Conservation (phyloP, 2,113 vertebrate species). For the Xenus cinereus region DNA sequence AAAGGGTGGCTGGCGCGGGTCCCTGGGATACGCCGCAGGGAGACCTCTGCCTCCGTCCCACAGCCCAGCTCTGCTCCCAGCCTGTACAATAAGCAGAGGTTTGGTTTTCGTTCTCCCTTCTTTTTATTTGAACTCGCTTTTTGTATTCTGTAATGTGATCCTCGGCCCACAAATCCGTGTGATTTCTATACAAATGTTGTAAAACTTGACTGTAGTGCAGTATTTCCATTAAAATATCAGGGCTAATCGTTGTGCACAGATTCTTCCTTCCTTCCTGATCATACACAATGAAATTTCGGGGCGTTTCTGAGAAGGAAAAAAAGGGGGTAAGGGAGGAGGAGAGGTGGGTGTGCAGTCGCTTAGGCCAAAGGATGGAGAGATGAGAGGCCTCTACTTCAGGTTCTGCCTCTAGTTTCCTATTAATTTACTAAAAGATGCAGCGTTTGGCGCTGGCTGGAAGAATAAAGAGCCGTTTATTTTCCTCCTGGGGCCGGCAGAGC, state of each 20-base stretch:
- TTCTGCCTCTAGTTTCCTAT: neutral
- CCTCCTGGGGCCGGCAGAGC: neutral
- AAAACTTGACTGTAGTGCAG: conserved; percentile 78
- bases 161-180: conserved; percentile 57
- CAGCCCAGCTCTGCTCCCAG: conserved; percentile 32
- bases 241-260: conserved; percentile 8
- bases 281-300: rapidly evolving
- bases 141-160: conserved; percentile 73
- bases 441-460: neutral
- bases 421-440: neutral
- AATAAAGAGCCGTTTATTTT: rapidly evolving
- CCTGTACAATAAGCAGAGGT: conserved; percentile 65
- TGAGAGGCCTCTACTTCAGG: rapidly evolving
- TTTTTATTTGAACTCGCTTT: conserved; percentile 60
- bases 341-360: neutral
- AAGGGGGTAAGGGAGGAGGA: neutral
- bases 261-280: neutral
- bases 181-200: conserved; percentile 77
- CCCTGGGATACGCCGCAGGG: neutral
- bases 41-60: neutral
- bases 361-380: neutral
- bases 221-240: conserved; percentile 83
- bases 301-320: neutral
- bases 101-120: neutral
- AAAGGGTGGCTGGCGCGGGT: neutral